Evolutionary conservation across 2,888 invertebrate species (phyloP).

Genomic region (Diarsia brunnea): DNA sequence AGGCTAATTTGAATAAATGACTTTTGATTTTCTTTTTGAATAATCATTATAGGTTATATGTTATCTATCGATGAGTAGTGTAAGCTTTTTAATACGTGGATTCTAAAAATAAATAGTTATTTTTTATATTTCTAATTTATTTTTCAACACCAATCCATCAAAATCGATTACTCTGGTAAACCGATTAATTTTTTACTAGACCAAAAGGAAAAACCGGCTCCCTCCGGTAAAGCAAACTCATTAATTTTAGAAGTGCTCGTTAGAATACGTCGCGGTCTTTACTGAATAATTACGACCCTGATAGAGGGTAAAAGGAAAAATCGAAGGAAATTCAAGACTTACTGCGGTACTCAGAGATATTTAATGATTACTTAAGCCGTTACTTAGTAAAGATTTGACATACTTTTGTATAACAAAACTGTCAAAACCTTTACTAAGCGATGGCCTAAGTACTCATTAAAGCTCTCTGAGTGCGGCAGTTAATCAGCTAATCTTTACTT

Average conservation of each 20-base stretch:
- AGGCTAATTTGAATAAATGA: too few species aligned
- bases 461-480: too few species aligned
- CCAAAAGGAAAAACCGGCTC: conserved; percentile 34
- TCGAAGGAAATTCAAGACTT: conserved; percentile 14
- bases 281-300: conserved; percentile 60
- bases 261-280: conserved; percentile 56
- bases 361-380: too few species aligned
- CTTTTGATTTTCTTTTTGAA: too few species aligned
- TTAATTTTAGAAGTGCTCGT: conserved; percentile 64
- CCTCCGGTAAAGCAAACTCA: conserved; percentile 59
- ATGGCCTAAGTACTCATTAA: too few species aligned
- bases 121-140: neutral
- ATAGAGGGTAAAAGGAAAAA: conserved; percentile 44
- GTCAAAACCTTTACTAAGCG: too few species aligned
- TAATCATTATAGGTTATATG: too few species aligned
- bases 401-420: too few species aligned
- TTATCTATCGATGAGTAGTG: neutral
- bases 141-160: conserved; percentile 14
- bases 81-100: neutral
- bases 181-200: conserved; percentile 27
- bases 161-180: conserved; percentile 17
- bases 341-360: too few species aligned
- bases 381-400: too few species aligned
- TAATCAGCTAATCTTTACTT: conserved; percentile 23
- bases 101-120: neutral